Conservation (phyloP, 2,797 vertebrate species). For the Bothrops alternatus region DNA sequence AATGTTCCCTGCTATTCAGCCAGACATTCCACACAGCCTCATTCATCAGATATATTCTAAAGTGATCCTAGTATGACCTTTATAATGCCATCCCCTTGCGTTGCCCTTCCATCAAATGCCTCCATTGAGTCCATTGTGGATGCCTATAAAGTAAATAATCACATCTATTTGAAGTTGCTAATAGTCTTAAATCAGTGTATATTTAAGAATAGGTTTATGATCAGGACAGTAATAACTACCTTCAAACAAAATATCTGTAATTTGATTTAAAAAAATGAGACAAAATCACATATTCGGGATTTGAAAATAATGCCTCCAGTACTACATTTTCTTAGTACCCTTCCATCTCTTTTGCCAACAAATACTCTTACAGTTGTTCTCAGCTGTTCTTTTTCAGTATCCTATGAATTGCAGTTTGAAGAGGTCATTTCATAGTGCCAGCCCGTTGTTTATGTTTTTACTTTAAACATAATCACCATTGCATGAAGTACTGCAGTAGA, state of each 20-base stretch:
- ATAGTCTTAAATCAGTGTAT: too few relatives aligned
- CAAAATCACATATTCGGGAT: too few relatives aligned
- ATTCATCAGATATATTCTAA: neutral
- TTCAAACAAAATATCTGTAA: too few relatives aligned
- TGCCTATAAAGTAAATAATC: neutral
- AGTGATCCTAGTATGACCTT: neutral
- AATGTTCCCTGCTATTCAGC: neutral
- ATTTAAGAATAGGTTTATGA: too few relatives aligned
- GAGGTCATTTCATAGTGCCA: neutral
- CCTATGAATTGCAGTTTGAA: neutral
- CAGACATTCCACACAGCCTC: neutral
- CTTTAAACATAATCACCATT: neutral
- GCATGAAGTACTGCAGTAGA: neutral
- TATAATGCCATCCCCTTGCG: neutral
- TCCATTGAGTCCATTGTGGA: neutral
- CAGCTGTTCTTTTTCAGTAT: too few relatives aligned
- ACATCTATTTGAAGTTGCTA: too few relatives aligned
- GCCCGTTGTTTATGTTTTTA: neutral
- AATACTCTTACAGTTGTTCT: too few relatives aligned
- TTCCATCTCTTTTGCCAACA: too few relatives aligned
- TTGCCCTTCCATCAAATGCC: neutral
- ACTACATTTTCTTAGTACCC: too few relatives aligned
- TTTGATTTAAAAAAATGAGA: too few relatives aligned
- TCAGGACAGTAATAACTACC: too few relatives aligned
- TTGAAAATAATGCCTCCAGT: too few relatives aligned